Percentiles rank a stretch among this genome's conserved stretches.
Evolutionary conservation across 2,113 vertebrate genomes (phyloP).

Genomic region (Cinclus cinclus): DNA sequence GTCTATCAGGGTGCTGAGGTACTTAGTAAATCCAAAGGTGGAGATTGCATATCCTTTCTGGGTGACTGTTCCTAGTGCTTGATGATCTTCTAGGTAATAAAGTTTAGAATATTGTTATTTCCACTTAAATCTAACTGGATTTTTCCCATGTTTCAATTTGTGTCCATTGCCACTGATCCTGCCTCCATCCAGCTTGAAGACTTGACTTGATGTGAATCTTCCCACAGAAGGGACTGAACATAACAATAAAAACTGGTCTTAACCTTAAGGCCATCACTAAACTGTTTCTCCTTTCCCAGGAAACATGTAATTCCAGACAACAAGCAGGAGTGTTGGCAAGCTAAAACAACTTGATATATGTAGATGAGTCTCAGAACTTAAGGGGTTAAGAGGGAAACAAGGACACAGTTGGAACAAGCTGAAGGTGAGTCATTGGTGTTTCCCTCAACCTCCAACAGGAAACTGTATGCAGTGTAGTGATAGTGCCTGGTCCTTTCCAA

Average conservation of each 20-base stretch:
- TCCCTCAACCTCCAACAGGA: not conserved
- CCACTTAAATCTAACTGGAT: not conserved
- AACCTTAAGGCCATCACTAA: not conserved
- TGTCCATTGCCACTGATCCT: not conserved
- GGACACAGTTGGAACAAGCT: not conserved
- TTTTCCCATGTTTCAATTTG: not conserved
- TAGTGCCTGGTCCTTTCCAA: not conserved
- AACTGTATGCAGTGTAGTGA: fast-evolving
- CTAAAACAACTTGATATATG: not conserved
- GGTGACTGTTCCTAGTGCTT: not conserved
- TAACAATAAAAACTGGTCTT: not conserved
- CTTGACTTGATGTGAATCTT: not conserved
- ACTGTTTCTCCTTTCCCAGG: not conserved
- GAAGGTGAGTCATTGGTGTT: not conserved
- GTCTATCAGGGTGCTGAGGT: not conserved
- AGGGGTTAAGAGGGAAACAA: not conserved
- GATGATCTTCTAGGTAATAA: not conserved
- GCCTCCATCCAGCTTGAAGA: not conserved
- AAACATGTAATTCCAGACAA: not conserved
- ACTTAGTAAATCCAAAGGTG: not conserved
- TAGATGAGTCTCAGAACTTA: not conserved
- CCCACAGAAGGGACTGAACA: not conserved
- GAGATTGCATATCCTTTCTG: not conserved
- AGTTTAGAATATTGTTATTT: not conserved
- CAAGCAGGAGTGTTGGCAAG: not conserved